Base-by-base conservation (phyloP, 2,113 vertebrate genomes). In the Jacana jacana region DNA sequence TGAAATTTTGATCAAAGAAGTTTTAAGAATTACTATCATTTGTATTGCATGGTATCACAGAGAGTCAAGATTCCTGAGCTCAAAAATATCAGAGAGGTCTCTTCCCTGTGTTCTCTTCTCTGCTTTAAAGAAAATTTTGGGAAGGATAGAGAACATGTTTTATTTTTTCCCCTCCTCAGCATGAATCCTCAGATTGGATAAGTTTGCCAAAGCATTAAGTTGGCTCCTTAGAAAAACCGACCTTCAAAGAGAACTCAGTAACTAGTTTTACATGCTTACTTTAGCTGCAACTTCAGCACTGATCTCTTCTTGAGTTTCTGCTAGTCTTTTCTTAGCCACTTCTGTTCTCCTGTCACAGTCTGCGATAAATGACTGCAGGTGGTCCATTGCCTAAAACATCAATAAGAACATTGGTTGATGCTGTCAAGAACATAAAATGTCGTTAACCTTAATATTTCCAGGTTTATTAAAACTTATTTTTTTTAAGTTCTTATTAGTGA, bases 281-380 rank as follows among this genome's bases (percentile, higher is more conserved):
- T 99, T 99, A 57, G 99, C 99, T 81, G 99, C 99, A 51, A 99
- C 99, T 98, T 99, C 99, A 77, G 99, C 99, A 44, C 99, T 99
- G 96, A 99, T 99, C 97, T 99, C 99, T 95, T 99, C 99, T 94
- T 99, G 99, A 20, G 99, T 99, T 98, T 99, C 99, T 51, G 99
- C 99, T 89, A 99, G 97, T 96, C 99, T 98, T 97, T 99, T 99
- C 97, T 99, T 99, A 52, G 99, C 99, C 91, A 99, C 98, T 97
- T 99, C 99, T 55, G 99, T 99, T 95, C 99, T 98, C 93, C 99
- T 97, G 96, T 99, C 99, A 54, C 99, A 99, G 97, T 99, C 99
- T 30, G 99, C 99, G 76, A 99, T 99, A 94, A 99, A 99, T 60
- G 99, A 99, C 97, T 99, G 99, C 94, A 99, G 98, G 95, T 99